Percentiles rank a stretch among this genome's conserved stretches.
Conservation (phyloP, 2,113 vertebrate genomes). For the Pseudopipra pipra region DNA sequence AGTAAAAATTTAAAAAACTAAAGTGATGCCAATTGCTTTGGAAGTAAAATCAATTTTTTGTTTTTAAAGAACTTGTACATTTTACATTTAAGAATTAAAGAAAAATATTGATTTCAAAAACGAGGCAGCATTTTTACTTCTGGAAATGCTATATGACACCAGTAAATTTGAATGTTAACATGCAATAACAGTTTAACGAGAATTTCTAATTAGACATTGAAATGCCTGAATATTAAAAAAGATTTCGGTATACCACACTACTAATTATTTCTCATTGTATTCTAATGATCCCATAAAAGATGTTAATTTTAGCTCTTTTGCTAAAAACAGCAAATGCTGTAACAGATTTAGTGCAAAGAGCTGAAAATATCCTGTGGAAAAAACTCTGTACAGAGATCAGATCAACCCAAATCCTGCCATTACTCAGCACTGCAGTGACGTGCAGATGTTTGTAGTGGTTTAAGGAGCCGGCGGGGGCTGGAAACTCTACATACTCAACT, state of each 20-base stretch:
- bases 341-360: constrained; percentile 75
- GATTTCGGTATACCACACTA: constrained; percentile 1
- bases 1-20: background rate
- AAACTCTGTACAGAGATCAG: constrained; percentile 74
- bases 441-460: constrained; percentile 91
- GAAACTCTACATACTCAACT: constrained; percentile 86
- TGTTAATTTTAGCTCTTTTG: constrained; percentile 77
- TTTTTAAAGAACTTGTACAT: background rate
- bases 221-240: constrained; percentile 40
- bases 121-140: background rate
- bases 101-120: background rate
- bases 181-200: background rate
- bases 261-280: constrained; percentile 65
- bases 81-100: background rate
- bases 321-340: constrained; percentile 74
- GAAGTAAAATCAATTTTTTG: background rate
- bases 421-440: constrained; percentile 88
- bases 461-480: constrained; percentile 84
- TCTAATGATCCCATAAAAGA: constrained; percentile 66
- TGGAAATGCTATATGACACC: background rate
- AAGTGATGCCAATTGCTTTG: background rate
- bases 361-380: constrained; percentile 77
- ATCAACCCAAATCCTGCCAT: constrained; percentile 87
- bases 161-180: background rate
- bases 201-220: background rate